Evolutionary conservation across 2,797 vertebrate species (phyloP).

Genomic region (Acridotheres tristis): DNA sequence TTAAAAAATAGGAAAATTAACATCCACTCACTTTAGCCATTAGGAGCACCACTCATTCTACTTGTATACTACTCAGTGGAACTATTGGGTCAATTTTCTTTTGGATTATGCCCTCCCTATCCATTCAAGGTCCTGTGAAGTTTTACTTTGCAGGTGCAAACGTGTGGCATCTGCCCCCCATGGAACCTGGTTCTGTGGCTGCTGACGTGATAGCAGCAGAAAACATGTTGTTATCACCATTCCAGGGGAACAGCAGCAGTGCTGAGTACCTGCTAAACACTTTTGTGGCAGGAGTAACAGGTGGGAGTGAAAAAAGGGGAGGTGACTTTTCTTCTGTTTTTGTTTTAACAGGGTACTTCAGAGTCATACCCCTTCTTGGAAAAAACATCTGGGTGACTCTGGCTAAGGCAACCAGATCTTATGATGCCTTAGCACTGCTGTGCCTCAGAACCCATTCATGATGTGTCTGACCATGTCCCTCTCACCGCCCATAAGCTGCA

Average conservation of each 20-base stretch:
- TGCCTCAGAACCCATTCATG: neutral
- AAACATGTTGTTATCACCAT: neutral
- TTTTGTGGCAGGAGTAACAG: fast-evolving
- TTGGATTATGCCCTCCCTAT: neutral
- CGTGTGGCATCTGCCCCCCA: no score
- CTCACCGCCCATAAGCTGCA: fast-evolving
- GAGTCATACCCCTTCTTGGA: neutral
- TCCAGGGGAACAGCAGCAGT: no score
- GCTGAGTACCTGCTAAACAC: neutral
- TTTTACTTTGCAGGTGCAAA: neutral
- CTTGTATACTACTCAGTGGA: neutral
- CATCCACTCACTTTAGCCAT: neutral
- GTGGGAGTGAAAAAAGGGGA: neutral
- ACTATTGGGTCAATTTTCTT: neutral
- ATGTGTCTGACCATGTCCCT: fast-evolving
- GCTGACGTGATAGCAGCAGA: neutral
- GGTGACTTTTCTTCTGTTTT: neutral
- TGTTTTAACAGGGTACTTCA: neutral
- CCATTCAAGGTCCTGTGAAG: neutral
- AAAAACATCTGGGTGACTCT: neutral
- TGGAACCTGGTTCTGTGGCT: no score
- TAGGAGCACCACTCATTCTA: neutral
- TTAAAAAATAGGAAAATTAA: neutral
- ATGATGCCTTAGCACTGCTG: neutral
- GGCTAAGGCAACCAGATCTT: neutral